phyloP scores from a whole-genome alignment of 1,140 invertebrate species.

The Oryctes rhinoceros region DNA sequence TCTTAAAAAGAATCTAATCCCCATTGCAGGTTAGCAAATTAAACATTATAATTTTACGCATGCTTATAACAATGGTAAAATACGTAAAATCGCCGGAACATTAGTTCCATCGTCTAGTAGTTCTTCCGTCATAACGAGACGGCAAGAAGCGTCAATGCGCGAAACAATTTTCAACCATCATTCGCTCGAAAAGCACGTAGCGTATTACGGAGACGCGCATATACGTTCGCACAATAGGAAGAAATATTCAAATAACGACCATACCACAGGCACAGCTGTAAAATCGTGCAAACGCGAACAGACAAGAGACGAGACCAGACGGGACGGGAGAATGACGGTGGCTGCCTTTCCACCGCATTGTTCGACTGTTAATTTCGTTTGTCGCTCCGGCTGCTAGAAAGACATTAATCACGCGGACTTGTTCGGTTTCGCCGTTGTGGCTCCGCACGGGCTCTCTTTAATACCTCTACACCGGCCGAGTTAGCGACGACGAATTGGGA shows the following conservation, averaged over 20 bases:
- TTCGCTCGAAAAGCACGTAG: not conserved
- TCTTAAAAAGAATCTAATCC: no score
- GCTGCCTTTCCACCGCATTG: not conserved
- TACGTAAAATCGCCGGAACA: no score
- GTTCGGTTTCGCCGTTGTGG: not conserved
- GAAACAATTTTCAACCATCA: not conserved
- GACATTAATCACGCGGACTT: not conserved
- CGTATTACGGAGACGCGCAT: not conserved
- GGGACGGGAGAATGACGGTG: not conserved
- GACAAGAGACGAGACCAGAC: not conserved
- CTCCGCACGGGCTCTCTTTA: not conserved
- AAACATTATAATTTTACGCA: no score
- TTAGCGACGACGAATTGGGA: not conserved
- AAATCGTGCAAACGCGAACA: not conserved
- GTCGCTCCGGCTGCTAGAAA: not conserved
- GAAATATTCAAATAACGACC: not conserved
- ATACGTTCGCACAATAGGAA: not conserved
- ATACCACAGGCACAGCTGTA: not conserved
- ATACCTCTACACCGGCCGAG: not conserved
- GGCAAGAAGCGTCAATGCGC: no score
- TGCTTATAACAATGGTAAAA: no score
- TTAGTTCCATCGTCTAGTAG: no score
- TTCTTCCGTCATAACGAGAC: no score
- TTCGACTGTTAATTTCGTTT: slow-evolving; percentile 11
- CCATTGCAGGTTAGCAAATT: no score